phyloP scores from a whole-genome alignment of 2,797 vertebrate genomes.

The Linurgus olivaceus region DNA sequence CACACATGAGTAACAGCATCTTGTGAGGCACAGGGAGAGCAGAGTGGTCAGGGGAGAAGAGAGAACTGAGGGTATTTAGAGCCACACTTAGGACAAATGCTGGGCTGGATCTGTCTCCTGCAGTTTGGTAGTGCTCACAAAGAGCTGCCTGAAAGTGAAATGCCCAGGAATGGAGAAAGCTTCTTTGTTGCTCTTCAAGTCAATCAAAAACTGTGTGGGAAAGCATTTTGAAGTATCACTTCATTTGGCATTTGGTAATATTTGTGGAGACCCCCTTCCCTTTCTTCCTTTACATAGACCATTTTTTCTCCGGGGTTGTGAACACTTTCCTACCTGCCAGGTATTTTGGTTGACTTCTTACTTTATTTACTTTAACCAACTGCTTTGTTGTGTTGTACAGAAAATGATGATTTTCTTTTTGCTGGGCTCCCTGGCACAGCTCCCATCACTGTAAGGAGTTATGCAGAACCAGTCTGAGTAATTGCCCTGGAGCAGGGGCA shows the following conservation, averaged over 20 bases:
- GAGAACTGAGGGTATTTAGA: not conserved
- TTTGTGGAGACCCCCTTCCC: not conserved
- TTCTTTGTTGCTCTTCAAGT: not conserved
- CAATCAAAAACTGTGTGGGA: not conserved
- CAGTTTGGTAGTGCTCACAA: not conserved
- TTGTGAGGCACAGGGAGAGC: not conserved
- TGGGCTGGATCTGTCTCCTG: not conserved
- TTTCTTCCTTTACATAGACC: not conserved
- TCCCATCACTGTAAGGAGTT: fast-evolving
- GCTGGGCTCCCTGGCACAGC: not conserved
- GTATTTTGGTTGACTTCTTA: not conserved
- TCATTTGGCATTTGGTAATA: not conserved
- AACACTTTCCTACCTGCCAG: not conserved
- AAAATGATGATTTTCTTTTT: not conserved
- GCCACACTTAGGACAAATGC: not conserved
- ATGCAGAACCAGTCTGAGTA: not conserved
- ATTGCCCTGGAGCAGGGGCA: not conserved
- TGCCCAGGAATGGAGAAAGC: not conserved
- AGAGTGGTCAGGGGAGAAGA: not conserved
- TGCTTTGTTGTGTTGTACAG: not conserved
- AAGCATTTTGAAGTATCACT: not conserved
- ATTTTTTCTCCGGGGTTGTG: not conserved
- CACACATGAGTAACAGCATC: not conserved
- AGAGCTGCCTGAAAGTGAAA: not conserved
- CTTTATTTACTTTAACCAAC: not conserved